These are phyloP conservation scores for Theristus sp. DNA, from an alignment of 2,888 invertebrate genomes.

Conservation along the genomic window DNA sequence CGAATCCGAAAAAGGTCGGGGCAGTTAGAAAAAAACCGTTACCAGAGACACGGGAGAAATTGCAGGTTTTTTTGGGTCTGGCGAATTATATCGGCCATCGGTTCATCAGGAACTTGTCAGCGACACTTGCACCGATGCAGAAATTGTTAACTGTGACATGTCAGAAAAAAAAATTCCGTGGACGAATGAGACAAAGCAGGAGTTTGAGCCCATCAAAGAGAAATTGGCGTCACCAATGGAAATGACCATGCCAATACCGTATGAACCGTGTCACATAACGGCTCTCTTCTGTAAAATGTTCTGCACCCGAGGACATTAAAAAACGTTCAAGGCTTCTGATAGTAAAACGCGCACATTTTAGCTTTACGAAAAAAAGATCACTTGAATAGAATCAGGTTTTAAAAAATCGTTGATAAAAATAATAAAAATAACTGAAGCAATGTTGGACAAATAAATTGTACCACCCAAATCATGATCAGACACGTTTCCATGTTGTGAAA, in stretches of 20 bases:
- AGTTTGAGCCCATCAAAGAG: background rate
- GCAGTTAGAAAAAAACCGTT: slow-evolving; percentile 3
- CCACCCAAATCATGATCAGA: too few species aligned
- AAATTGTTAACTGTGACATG: background rate
- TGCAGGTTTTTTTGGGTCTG: slow-evolving; percentile 13
- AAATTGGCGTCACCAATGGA: background rate
- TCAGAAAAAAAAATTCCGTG: background rate
- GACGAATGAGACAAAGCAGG: background rate
- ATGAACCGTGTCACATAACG: background rate
- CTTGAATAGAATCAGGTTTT: too few species aligned
- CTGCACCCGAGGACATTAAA: too few species aligned
- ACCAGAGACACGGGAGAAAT: slow-evolving; percentile 7
- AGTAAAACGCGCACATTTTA: too few species aligned
- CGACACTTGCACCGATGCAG: background rate
- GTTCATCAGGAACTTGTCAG: slow-evolving; percentile 8
- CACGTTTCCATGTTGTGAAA: too few species aligned
- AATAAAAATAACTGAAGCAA: too few species aligned
- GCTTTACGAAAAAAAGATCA: too few species aligned
- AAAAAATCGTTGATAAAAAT: too few species aligned
- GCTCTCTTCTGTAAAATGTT: too few species aligned
- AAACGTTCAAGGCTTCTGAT: too few species aligned
- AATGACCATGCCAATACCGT: background rate
- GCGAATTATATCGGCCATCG: slow-evolving; percentile 12
- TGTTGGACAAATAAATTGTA: too few species aligned
- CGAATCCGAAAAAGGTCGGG: slow-evolving; percentile 8